A percentile compares a stretch with the other conserved stretches of the same genome.
Evolutionary conservation across 2,888 invertebrate species (phyloP).

Genomic region (Octonoba sinensis): DNA sequence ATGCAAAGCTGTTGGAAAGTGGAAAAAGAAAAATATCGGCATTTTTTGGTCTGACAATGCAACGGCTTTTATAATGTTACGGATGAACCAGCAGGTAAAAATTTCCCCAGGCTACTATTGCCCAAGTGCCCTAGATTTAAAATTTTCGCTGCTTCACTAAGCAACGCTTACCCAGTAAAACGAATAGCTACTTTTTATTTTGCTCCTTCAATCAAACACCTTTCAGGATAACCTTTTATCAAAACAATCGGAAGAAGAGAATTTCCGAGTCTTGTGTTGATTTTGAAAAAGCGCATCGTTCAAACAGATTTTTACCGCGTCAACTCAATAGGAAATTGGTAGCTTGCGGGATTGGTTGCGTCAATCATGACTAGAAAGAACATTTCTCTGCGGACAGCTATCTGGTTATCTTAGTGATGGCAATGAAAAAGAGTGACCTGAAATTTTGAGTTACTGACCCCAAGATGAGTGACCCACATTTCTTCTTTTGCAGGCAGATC

Average conservation of each 20-base stretch:
- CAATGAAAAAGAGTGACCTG: conserved; percentile 15
- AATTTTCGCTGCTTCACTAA: conserved; percentile 38
- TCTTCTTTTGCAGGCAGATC: conserved; percentile 26
- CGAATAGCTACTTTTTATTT: not conserved
- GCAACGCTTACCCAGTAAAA: conserved; percentile 1
- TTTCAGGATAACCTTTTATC: too few relatives aligned
- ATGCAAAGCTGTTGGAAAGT: not conserved
- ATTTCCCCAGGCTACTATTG: conserved; percentile 17
- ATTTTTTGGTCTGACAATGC: not conserved
- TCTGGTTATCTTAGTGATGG: conserved; percentile 3
- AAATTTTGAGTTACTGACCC: conserved; percentile 18
- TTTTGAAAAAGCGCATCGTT: too few relatives aligned
- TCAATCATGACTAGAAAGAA: not conserved
- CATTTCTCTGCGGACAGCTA: not conserved
- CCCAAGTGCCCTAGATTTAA: conserved; percentile 44
- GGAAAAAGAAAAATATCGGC: not conserved
- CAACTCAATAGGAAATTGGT: too few relatives aligned
- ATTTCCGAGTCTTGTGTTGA: too few relatives aligned
- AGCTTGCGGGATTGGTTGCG: too few relatives aligned
- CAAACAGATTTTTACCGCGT: too few relatives aligned
- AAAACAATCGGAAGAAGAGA: too few relatives aligned
- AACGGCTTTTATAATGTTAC: conserved; percentile 20
- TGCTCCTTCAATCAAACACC: too few relatives aligned
- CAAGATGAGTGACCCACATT: conserved; percentile 34
- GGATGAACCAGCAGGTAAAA: conserved; percentile 22